phyloP scores from a whole-genome alignment of 2,888 invertebrate genomes.

The Morinoia aosen region DNA sequence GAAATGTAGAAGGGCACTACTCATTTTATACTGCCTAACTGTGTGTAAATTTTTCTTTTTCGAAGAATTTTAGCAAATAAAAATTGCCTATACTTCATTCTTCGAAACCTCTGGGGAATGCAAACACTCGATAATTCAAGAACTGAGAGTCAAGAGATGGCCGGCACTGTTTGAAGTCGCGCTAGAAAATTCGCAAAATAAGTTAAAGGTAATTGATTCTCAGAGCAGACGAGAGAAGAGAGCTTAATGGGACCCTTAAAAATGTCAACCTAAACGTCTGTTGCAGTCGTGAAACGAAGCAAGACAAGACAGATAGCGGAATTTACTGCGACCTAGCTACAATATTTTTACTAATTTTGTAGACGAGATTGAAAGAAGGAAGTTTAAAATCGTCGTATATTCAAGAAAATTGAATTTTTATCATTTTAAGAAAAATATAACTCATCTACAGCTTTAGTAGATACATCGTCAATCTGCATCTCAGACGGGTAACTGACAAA shows the following conservation, averaged over 20 bases:
- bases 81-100: not conserved
- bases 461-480: too few species aligned
- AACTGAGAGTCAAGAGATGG: not conserved
- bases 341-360: not conserved
- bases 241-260: not conserved
- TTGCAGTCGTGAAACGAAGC: not conserved
- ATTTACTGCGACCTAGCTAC: not conserved
- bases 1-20: not conserved
- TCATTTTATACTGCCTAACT: not conserved
- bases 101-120: not conserved
- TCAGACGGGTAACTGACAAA: too few species aligned
- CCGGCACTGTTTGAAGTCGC: conserved; percentile 31
- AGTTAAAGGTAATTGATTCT: not conserved
- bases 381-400: not conserved
- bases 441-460: too few species aligned
- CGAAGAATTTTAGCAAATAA: not conserved
- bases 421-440: not conserved
- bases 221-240: not conserved
- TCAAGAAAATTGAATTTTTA: not conserved
- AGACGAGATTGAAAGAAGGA: not conserved
- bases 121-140: not conserved
- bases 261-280: not conserved
- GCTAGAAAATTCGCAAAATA: conserved; percentile 19
- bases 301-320: not conserved
- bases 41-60: not conserved